These are phyloP conservation scores for rat (Rattus norvegicus) DNA, from an alignment of 2,113 vertebrate species.

Conservation along the genomic window DNA sequence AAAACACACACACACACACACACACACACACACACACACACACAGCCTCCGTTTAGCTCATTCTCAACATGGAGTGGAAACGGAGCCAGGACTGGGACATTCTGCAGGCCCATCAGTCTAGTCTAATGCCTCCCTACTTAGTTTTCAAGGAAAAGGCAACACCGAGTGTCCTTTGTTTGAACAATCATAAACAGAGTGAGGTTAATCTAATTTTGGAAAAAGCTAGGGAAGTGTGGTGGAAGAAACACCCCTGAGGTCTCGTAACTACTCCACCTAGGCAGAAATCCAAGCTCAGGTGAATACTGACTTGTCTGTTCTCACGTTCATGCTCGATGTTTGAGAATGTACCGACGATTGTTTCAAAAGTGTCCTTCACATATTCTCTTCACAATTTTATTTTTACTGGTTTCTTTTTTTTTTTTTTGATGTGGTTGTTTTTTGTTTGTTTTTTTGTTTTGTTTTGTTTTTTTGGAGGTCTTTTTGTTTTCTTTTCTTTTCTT, in stretches of 20 bases:
- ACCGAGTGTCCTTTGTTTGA: not conserved
- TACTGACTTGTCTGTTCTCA: not conserved
- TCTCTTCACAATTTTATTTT: not conserved
- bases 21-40: not conserved
- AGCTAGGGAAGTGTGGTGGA: not conserved
- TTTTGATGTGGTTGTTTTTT: not conserved
- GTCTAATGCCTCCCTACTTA: not conserved
- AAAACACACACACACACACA: not conserved
- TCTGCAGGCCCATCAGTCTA: not conserved
- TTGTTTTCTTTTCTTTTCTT: not conserved
- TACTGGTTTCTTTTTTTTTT: not conserved
- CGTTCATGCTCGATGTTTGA: not conserved
- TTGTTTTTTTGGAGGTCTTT: too few relatives aligned
- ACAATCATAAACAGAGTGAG: not conserved
- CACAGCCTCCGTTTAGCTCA: constrained; percentile 4
- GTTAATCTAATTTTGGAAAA: constrained; percentile 8
- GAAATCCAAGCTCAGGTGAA: constrained; percentile 1
- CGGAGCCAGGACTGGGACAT: not conserved
- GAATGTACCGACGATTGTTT: not conserved
- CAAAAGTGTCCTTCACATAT: not conserved
- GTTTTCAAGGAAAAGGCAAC: constrained; percentile 8
- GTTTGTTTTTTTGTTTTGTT: not conserved
- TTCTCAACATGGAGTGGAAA: not conserved
- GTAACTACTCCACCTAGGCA: not conserved
- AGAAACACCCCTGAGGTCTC: not conserved